Base-by-base conservation (phyloP, 2,797 vertebrate genomes). In the Melopsittacus undulatus region DNA sequence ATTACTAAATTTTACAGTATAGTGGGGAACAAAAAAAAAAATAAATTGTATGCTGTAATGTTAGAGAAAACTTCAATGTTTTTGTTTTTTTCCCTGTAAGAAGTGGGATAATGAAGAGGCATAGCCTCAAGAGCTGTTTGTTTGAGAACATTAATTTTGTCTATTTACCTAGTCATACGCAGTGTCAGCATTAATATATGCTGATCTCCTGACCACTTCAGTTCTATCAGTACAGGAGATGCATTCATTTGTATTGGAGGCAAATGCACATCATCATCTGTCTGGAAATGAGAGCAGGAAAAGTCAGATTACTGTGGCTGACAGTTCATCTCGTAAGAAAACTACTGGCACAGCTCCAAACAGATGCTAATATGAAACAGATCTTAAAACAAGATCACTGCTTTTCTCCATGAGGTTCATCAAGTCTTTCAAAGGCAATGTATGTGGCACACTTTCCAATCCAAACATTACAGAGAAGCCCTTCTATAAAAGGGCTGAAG, bases 111-210 rank as follows among this genome's bases (percentile, higher is more conserved):
- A 94, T 38, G 52, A 89, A 95, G 54, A 79, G 18, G n/a, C 40
- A 75, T 15, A 83, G 69, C 54, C 69, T 83, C 62, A 62, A 77
- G 57, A 91, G 40, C 49, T 62, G 7, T 75, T 77, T 46, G 45
- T 38, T 64, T 86, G 62, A 90, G 90, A 86, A 83, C 59, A 69
- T 69, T 36, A 73, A 56, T 94, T 92, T 83, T 91, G 59, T 69
- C 66, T 92, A 54, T 90, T 93, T 93, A 40, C 43, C 70, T 78
- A 82, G 76, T 84, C 67, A 82, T 32, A 76, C 7, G 29, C 26
- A 66, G 38, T 8, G 26, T 78, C 74, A 78, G 70, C 74, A 70
- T 40, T 73, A 91, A 92, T 34, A 49, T 2, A 78, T 19, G n/a
- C 57, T 76, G 57, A 72, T 82, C 43, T 81, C 43, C 63, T n/a